Evolutionary conservation across 1,140 invertebrate species (phyloP).

Genomic region (Onthophagus taurus): DNA sequence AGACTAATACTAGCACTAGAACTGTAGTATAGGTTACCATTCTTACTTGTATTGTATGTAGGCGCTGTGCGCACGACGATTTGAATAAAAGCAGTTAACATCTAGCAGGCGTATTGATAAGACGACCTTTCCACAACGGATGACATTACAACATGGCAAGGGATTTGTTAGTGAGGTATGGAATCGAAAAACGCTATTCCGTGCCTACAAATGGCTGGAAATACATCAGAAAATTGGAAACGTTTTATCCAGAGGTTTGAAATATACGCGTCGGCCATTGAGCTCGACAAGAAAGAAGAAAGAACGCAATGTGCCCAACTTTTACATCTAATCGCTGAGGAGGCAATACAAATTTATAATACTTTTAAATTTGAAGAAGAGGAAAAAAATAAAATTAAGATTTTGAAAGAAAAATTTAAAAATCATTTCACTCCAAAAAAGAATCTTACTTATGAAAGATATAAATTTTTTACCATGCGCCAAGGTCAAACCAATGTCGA

Average conservation of each 20-base stretch:
- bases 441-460: slow-evolving; percentile 20
- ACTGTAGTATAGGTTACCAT: no score
- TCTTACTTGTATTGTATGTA: no score
- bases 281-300: slow-evolving; percentile 23
- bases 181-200: no score
- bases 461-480: slow-evolving; percentile 18
- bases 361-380: slow-evolving; percentile 26
- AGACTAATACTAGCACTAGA: no score
- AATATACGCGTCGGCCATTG: slow-evolving; percentile 24
- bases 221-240: slow-evolving; percentile 28
- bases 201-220: no score
- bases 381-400: slow-evolving; percentile 22
- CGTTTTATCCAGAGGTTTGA: slow-evolving; percentile 27
- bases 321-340: slow-evolving; percentile 28
- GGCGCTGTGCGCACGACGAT: no score
- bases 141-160: no score
- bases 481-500: slow-evolving; percentile 14
- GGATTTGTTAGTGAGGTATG: no score
- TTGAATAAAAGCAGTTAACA: no score
- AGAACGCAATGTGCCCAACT: slow-evolving; percentile 29
- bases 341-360: slow-evolving; percentile 29
- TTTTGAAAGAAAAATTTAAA: slow-evolving; percentile 21
- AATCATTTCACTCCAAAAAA: slow-evolving; percentile 20
- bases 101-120: no score
- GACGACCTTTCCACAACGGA: no score